Percentiles rank a stretch among this genome's conserved stretches.
Evolutionary conservation across 2,113 vertebrate genomes (phyloP).

Genomic region (Elephantulus edwardii): DNA sequence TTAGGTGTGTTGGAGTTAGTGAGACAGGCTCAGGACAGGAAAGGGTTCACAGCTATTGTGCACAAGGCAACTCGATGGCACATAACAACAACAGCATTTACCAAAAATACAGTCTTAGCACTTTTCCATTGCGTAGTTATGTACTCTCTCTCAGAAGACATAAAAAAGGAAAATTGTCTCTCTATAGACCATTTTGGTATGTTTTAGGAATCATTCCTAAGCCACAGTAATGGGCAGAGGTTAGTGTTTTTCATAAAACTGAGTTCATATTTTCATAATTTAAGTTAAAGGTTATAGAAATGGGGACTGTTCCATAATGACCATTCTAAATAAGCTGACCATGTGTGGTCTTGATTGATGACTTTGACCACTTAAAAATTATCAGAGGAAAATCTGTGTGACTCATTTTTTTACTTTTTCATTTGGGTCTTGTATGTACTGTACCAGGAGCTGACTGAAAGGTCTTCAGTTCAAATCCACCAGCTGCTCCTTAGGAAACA

Average conservation of each 20-base stretch:
- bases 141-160: background rate
- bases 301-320: background rate
- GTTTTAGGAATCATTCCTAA: background rate
- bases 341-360: background rate
- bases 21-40: too few species aligned
- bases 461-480: too few species aligned
- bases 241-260: slow-evolving; percentile 16
- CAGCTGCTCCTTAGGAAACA: too few species aligned
- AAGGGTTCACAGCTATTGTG: too few species aligned
- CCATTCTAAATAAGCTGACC: background rate
- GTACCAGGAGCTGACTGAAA: too few species aligned
- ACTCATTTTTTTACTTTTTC: background rate
- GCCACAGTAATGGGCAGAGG: background rate
- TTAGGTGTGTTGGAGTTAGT: too few species aligned
- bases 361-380: slow-evolving; percentile 12
- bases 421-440: background rate
- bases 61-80: too few species aligned
- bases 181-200: background rate
- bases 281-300: background rate
- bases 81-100: too few species aligned
- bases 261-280: background rate
- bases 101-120: background rate
- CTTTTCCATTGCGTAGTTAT: background rate
- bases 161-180: background rate
- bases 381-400: background rate